These are phyloP conservation scores for Psittacula derbiana DNA, from an alignment of 2,797 vertebrate genomes.

Conservation along the genomic window DNA sequence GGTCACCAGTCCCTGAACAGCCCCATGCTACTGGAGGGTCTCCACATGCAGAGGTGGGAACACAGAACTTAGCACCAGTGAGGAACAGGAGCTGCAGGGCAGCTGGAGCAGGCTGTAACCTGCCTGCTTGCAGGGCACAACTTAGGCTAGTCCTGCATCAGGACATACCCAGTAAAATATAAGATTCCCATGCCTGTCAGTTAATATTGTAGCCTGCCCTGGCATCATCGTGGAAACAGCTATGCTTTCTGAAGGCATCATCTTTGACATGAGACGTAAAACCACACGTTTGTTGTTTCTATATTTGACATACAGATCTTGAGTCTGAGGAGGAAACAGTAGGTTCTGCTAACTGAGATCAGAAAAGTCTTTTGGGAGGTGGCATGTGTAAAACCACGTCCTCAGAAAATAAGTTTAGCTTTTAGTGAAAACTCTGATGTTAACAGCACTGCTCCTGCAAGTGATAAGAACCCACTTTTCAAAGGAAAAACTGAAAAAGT, in stretches of 20 bases:
- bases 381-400: background rate
- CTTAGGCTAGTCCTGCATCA: background rate
- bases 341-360: constrained; percentile 25
- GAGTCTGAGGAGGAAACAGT: background rate
- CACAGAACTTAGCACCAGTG: background rate
- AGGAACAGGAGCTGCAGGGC: background rate
- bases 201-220: background rate
- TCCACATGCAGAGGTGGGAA: background rate
- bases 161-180: background rate
- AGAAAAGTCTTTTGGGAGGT: constrained; percentile 12
- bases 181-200: background rate
- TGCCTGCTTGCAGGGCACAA: background rate
- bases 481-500: background rate
- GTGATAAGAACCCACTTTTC: background rate
- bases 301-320: background rate
- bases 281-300: constrained; percentile 19
- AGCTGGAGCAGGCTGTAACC: background rate
- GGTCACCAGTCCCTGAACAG: background rate
- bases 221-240: background rate
- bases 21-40: background rate
- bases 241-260: background rate
- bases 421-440: background rate
- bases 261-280: constrained; percentile 23
- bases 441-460: background rate
- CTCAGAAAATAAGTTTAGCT: background rate